Percentiles rank a stretch among this genome's conserved stretches.
phyloP scores from a whole-genome alignment of 2,888 invertebrate species.

The Sinopyrophorus schimmeli region DNA sequence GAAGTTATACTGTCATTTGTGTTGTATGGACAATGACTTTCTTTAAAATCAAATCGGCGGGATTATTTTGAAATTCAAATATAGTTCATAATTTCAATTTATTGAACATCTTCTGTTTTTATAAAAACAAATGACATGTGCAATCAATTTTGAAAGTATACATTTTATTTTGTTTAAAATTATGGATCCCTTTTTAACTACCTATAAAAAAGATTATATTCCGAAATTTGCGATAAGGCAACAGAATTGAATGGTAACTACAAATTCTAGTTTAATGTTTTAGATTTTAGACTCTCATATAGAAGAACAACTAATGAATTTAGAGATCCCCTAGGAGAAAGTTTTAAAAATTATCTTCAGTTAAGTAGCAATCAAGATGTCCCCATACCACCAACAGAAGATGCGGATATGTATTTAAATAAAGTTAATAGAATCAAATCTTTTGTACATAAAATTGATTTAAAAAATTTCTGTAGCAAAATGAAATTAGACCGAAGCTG shows the following conservation, averaged over 20 bases:
- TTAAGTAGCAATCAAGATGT: constrained; percentile 10
- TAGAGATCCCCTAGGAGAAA: constrained; percentile 25
- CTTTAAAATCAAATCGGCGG: no score
- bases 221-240: neutral
- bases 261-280: neutral
- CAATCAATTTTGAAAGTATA: no score
- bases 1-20: no score
- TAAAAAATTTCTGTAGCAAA: constrained; percentile 8
- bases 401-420: constrained; percentile 27
- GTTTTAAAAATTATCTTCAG: constrained; percentile 27
- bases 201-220: constrained; percentile 20
- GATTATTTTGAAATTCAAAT: no score
- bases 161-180: constrained; percentile 3
- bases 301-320: constrained; percentile 18
- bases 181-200: constrained; percentile 30
- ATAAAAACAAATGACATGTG: no score
- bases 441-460: neutral
- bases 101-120: no score
- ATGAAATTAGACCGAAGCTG: constrained; percentile 8
- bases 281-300: neutral
- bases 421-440: constrained; percentile 8
- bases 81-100: no score
- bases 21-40: no score
- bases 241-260: neutral
- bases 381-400: constrained; percentile 17